Conservation (phyloP, 64 coral and sea anemone species). For the Trachythela sp. region DNA sequence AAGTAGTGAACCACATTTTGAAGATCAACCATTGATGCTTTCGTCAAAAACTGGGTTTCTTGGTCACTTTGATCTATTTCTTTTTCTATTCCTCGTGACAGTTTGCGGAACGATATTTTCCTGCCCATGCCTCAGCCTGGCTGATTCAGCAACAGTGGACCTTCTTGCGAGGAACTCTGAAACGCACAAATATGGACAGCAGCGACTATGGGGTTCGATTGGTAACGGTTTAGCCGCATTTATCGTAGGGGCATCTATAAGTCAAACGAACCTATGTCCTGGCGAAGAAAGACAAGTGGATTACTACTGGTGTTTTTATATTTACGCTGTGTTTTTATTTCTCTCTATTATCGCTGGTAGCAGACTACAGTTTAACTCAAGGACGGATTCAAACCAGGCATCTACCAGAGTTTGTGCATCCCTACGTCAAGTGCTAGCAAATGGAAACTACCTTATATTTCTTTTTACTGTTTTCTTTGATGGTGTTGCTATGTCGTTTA, state of each 20-base stretch:
- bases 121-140: constrained; percentile 83
- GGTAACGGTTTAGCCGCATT: constrained; percentile 86
- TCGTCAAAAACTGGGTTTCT: neutral
- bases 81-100: constrained; percentile 80
- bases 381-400: neutral
- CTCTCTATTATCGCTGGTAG: constrained; percentile 62
- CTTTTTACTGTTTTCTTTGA: constrained; percentile 86
- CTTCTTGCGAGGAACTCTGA: constrained; percentile 68
- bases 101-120: constrained; percentile 79
- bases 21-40: neutral
- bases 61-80: constrained; percentile 31
- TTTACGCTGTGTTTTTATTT: constrained; percentile 60
- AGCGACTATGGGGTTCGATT: constrained; percentile 88
- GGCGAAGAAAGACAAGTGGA: constrained; percentile 76
- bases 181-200: constrained; percentile 89
- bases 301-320: constrained; percentile 87
- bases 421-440: constrained; percentile 46
- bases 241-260: constrained; percentile 77
- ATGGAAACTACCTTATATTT: constrained; percentile 68
- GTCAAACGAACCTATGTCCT: constrained; percentile 83
- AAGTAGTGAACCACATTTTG: neutral
- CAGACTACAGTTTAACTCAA: constrained; percentile 57
- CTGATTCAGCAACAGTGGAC: constrained; percentile 83
- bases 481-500: constrained; percentile 89
- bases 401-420: neutral